Conservation (phyloP, 2,888 invertebrate species). For the Phengaris arion region DNA sequence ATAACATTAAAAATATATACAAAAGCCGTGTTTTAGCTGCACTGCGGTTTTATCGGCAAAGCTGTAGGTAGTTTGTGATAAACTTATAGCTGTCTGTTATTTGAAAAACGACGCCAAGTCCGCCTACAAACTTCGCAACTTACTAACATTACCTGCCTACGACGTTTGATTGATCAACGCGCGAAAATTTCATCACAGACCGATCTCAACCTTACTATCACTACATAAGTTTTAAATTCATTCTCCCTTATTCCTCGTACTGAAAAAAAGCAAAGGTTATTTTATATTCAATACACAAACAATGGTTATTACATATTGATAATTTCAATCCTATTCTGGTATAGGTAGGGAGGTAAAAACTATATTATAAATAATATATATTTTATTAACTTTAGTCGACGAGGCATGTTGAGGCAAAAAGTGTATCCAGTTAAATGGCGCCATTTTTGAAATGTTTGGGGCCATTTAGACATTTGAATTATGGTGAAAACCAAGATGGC, state of each 20-base stretch:
- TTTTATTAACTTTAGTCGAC: no score
- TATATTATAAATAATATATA: no score
- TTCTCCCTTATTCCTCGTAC: background rate
- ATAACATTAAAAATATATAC: no score
- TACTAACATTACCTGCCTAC: slow-evolving; percentile 39
- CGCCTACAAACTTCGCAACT: slow-evolving; percentile 36
- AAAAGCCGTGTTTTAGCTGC: no score
- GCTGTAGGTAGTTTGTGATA: slow-evolving; percentile 9
- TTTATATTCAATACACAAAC: background rate
- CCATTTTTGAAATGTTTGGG: no score
- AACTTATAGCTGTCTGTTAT: background rate
- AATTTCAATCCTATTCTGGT: background rate
- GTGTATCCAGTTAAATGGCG: no score
- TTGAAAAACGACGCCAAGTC: slow-evolving; percentile 28
- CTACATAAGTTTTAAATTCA: background rate
- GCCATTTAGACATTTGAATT: no score
- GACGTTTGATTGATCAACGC: slow-evolving; percentile 42
- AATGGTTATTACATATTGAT: background rate
- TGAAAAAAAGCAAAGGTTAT: background rate
- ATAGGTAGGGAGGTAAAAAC: background rate
- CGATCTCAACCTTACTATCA: slow-evolving; percentile 40
- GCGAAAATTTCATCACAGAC: slow-evolving; percentile 35
- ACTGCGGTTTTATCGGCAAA: background rate
- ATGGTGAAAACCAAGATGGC: no score
- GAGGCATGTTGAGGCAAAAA: no score